phyloP scores from a whole-genome alignment of 2,113 vertebrate species.

The Crypturellus undulatus region DNA sequence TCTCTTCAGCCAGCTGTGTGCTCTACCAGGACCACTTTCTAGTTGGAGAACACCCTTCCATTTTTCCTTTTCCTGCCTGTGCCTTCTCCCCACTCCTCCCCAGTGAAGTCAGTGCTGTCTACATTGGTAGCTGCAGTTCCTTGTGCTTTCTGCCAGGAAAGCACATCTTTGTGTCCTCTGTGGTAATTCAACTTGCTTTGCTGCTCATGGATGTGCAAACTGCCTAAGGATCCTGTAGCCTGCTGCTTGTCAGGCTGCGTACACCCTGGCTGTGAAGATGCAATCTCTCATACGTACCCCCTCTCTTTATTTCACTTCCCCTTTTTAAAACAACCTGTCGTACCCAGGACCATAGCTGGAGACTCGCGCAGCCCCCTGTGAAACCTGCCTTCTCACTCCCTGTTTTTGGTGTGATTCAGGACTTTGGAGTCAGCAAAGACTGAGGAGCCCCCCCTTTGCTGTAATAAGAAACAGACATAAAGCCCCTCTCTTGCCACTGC shows the following conservation, averaged over 20 bases:
- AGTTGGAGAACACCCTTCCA: conserved; percentile 62
- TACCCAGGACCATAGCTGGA: conserved; percentile 81
- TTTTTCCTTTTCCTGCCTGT: conserved; percentile 47
- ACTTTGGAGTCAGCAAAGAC: conserved; percentile 86
- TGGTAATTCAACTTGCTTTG: conserved; percentile 43
- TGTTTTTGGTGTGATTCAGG: conserved; percentile 86
- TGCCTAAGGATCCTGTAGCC: conserved; percentile 60
- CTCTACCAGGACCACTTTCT: conserved; percentile 53
- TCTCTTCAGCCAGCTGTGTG: conserved; percentile 55
- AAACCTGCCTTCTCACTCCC: conserved; percentile 86
- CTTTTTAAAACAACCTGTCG: conserved; percentile 47
- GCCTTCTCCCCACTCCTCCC: conserved; percentile 41
- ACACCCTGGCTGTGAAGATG: conserved; percentile 73
- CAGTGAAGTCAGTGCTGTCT: conserved; percentile 28
- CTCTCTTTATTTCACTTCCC: conserved; percentile 51
- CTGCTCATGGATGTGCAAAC: conserved; percentile 47
- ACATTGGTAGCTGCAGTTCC: conserved; percentile 33
- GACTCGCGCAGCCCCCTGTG: conserved; percentile 88
- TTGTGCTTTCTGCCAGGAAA: conserved; percentile 70
- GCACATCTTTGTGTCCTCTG: conserved; percentile 7
- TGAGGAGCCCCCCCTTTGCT: conserved; percentile 84
- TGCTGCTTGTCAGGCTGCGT: conserved; percentile 60
- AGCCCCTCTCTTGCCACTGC: conserved; percentile 76
- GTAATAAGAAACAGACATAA: conserved; percentile 99
- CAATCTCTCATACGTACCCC: conserved; percentile 18